Base-by-base conservation (phyloP, 2,888 invertebrate genomes). In the Ophonus ardosiacus region DNA sequence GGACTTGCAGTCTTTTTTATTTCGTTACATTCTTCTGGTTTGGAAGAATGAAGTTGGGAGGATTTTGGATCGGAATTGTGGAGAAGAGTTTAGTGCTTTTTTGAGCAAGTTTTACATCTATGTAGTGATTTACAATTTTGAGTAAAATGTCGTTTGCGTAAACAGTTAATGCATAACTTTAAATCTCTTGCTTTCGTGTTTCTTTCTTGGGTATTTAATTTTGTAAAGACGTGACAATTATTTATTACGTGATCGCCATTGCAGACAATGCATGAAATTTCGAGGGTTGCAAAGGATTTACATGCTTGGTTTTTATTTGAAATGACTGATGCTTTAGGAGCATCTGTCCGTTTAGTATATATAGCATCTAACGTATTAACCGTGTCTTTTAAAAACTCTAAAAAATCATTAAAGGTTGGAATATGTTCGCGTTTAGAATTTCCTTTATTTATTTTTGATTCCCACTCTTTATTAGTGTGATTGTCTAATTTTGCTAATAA, bases 331-430 rank as follows among this genome's bases (percentile, higher is more conserved):
- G 40, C 6, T 5, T 7, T 40, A 40, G 7, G 5, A 13, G 6
- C 7, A 57, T 57, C n/a, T 13, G 56, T 7, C 4, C 15, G 56
- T 57, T 10, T 15, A 57, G 13, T 10, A 6, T 4, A 57, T 5
- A 57, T 57, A 7, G 15, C 10, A 7, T 57, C 56, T 15, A 57
- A 57, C 4, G 56, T 57, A 57, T 15, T 57, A 4, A n/a, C 7
- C 13, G 5, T 57, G 13, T 57, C 13, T 4, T 15, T 57, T 7
- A 57, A 57, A 57, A 57, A 57, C 13, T 57, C n/a, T 57, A 57
- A 5, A 79, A 80, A 88, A 7, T 3, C 13, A n/a, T 57, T 57
- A 7, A 57, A 10, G 4, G 7, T 57, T 7, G 56, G 56, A 15
- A 57, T 57, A 13, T 4, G 4, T n/a, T 57, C 15, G 4, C n/a